Evolutionary conservation across 2,797 vertebrate species (phyloP).

Genomic region (Takifugu rubripes): DNA sequence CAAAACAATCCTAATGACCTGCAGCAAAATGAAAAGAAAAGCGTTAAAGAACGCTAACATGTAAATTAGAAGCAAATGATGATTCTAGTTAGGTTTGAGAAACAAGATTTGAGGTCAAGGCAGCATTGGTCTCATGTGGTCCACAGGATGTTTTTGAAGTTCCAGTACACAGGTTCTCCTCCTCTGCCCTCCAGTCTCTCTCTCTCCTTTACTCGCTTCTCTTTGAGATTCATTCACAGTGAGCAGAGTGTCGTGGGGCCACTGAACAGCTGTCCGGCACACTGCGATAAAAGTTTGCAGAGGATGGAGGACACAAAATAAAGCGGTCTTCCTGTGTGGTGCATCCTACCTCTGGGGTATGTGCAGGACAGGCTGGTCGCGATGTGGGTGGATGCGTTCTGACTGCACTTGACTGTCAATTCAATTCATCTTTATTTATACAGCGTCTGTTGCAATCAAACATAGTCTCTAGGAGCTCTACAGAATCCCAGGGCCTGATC

Average conservation of each 20-base stretch:
- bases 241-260: slow-evolving; percentile 19
- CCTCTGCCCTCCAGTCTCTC: slow-evolving; percentile 11
- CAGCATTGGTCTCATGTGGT: slow-evolving; percentile 39
- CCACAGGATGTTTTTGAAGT: slow-evolving; percentile 65
- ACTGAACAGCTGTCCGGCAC: slow-evolving; percentile 33
- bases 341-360: too few species aligned
- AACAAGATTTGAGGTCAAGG: slow-evolving; percentile 16
- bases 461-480: too few species aligned
- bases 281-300: slow-evolving; percentile 41
- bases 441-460: too few species aligned
- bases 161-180: slow-evolving; percentile 61
- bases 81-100: neutral
- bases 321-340: slow-evolving; percentile 1
- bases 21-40: too few species aligned
- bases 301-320: slow-evolving; percentile 14
- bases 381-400: slow-evolving; percentile 1
- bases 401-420: neutral
- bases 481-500: too few species aligned
- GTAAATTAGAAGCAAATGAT: too few species aligned
- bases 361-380: neutral
- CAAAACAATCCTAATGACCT: too few species aligned
- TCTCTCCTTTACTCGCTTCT: slow-evolving; percentile 30
- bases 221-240: neutral
- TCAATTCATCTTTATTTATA: too few species aligned
- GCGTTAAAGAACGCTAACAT: too few species aligned